Base-by-base conservation (phyloP, 2,797 vertebrate species). In the Rhinella marina region DNA sequence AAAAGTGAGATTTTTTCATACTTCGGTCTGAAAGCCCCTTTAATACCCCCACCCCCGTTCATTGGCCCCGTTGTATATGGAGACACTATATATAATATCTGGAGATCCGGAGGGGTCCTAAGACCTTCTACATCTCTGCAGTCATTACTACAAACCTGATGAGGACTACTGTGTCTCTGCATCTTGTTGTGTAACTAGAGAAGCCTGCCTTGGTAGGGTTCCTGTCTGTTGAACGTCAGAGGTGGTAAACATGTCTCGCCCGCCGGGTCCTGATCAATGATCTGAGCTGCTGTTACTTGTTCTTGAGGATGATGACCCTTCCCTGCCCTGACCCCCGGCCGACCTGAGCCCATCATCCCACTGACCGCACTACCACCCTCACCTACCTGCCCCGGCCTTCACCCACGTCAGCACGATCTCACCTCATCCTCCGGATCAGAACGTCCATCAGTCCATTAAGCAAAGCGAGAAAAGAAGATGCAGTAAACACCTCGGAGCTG, bases 301-400 rank as follows among this genome's bases (percentile, higher is more conserved):
- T 21, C 21, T 80, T 21, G 52, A 27, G 57, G 29, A 62, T 81
- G 17, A 7, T 81, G 78, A 72, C 68, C 29, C 17, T 32, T 72
- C 29, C 13, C 25, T 61, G 78, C 56, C 78, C 78, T 80, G 78
- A 81, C 78, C 32, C 79, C 48, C n/a, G 59, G 57, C 57, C 79
- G 23, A 81, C 79, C 59, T 17, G 32, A 13, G 32, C 25, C 56
- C 41, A 76, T 76, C 73, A 76, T 80, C 77, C 54, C 4, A 27
- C 77, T 80, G 77, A 57, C 54, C 23, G 77, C 77, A 61, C 59
- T 25, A 17, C 19, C 25, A 59, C 52, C n/a, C 16, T 59, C 29
- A 32, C 19, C 54, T 29, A 7, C 54, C 56, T 80, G 59, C 19
- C 79, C 79, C 12, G 25, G 29, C 27, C 79, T 10, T n/a, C 21